Evolutionary conservation across 2,113 vertebrate species (phyloP).

Genomic region (Microcebus murinus): DNA sequence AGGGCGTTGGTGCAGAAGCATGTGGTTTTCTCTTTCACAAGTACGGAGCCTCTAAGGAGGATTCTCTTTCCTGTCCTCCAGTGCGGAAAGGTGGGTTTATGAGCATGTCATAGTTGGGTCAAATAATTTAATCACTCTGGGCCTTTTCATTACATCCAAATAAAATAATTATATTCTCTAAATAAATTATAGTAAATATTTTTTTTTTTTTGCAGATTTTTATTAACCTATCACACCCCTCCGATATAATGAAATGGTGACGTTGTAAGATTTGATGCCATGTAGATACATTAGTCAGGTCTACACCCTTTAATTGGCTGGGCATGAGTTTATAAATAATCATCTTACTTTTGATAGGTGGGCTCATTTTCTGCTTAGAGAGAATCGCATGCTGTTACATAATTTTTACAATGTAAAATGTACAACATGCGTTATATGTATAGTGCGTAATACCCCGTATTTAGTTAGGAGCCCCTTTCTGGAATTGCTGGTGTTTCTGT

Average conservation of each 20-base stretch:
- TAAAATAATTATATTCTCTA: background rate
- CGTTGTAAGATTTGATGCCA: background rate
- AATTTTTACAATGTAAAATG: background rate
- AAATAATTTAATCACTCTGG: background rate
- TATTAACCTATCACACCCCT: background rate
- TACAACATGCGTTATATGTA: background rate
- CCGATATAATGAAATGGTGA: constrained; percentile 8
- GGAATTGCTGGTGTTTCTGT: background rate
- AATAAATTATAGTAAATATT: background rate
- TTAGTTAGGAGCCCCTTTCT: background rate
- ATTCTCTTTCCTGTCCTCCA: background rate
- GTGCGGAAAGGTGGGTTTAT: background rate
- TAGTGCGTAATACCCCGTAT: accelerated
- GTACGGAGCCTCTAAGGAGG: background rate
- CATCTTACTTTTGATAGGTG: constrained; percentile 46
- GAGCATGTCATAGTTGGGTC: background rate
- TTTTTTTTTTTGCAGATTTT: background rate
- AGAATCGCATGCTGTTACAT: background rate
- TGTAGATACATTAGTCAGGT: constrained; percentile 63
- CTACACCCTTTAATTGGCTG: constrained; percentile 72
- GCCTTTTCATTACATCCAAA: background rate
- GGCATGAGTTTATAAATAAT: background rate
- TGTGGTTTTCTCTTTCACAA: background rate
- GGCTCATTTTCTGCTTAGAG: background rate
- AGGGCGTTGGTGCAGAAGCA: background rate